phyloP scores from a whole-genome alignment of 2,113 vertebrate genomes.

The Platichthys flesus region DNA sequence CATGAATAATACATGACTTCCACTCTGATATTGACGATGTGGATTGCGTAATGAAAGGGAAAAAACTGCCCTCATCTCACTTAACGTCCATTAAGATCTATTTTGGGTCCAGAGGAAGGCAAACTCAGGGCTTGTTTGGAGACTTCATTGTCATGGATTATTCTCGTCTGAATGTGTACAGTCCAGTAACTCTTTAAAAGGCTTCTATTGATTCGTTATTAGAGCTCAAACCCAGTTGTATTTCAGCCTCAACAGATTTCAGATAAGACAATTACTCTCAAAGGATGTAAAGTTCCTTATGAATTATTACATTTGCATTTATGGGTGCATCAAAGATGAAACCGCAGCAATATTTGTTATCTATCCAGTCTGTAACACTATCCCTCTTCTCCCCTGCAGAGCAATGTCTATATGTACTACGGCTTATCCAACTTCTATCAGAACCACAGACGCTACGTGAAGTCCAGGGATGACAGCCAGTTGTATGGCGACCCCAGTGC shows the following conservation, averaged over 20 bases:
- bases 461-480: slow-evolving; percentile 97
- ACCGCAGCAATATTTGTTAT: background rate
- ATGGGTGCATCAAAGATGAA: background rate
- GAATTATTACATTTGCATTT: background rate
- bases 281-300: background rate
- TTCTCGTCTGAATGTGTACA: slow-evolving; percentile 39
- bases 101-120: slow-evolving; percentile 32
- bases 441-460: slow-evolving; percentile 97
- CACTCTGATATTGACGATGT: slow-evolving; percentile 9
- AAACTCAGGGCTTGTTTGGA: slow-evolving; percentile 33
- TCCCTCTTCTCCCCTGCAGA: slow-evolving; percentile 77
- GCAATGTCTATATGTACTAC: slow-evolving; percentile 98
- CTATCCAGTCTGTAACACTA: background rate
- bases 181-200: slow-evolving; percentile 1
- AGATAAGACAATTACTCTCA: too few species aligned
- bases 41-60: slow-evolving; percentile 7
- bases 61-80: background rate
- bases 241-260: slow-evolving; percentile 20
- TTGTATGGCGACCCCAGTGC: slow-evolving; percentile 86
- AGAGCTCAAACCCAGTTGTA: background rate
- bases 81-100: slow-evolving; percentile 50
- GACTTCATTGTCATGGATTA: slow-evolving; percentile 51
- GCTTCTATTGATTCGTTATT: slow-evolving; percentile 47
- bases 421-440: slow-evolving; percentile 99
- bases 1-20: slow-evolving; percentile 59